phyloP scores from a whole-genome alignment of 2,113 vertebrate species.

The Microcebus lehilahytsara region DNA sequence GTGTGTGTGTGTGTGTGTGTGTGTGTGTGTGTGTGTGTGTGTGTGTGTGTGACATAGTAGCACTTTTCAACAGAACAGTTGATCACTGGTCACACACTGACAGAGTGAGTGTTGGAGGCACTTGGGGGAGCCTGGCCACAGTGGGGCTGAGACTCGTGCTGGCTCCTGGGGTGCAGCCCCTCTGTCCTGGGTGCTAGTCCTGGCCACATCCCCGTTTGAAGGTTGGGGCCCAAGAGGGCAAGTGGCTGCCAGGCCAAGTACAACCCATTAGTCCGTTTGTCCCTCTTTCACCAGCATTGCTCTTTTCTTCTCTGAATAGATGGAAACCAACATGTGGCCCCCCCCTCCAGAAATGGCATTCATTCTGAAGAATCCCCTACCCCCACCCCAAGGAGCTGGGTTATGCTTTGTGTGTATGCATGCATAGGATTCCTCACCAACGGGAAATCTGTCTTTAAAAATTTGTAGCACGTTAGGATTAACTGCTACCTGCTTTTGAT shows the following conservation, averaged over 20 bases:
- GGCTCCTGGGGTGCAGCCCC: too few relatives aligned
- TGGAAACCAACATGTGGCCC: neutral
- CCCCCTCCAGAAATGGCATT: neutral
- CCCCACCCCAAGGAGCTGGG: neutral
- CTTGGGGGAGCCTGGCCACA: neutral
- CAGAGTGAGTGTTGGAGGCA: neutral
- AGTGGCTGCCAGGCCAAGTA: neutral
- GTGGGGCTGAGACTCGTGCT: neutral
- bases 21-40: too few relatives aligned
- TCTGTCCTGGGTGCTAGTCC: neutral
- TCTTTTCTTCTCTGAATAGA: neutral
- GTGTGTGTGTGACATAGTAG: too few relatives aligned
- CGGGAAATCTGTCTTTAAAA: neutral
- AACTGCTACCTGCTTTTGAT: neutral
- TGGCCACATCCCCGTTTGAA: neutral
- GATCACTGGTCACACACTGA: neutral
- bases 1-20: too few relatives aligned
- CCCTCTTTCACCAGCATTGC: neutral
- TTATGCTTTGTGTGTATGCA: neutral
- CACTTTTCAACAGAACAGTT: neutral
- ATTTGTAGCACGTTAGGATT: accelerated
- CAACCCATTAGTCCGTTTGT: too few relatives aligned
- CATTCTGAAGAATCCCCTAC: too few relatives aligned
- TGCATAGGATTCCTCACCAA: neutral
- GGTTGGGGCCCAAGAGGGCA: neutral